Conservation (phyloP, 1,140 invertebrate genomes). For the Heliconius nattereri region DNA sequence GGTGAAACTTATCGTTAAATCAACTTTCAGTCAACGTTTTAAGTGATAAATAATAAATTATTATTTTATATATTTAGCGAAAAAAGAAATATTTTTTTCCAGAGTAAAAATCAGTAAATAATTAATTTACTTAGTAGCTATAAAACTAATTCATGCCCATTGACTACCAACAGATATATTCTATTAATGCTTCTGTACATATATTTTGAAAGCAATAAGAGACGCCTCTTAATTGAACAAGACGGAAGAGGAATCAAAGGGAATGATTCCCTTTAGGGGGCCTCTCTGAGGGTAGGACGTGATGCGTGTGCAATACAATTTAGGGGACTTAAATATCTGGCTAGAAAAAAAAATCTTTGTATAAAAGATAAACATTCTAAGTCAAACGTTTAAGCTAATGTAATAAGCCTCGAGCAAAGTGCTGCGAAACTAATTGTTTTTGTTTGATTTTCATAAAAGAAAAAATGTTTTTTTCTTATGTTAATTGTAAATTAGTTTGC, state of each 20-base stretch:
- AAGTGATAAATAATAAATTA: too few species aligned
- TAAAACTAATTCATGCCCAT: conserved; percentile 2
- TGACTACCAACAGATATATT: conserved; percentile 17
- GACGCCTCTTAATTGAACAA: conserved; percentile 78
- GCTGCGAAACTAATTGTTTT: conserved; percentile 1
- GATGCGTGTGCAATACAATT: conserved; percentile 74
- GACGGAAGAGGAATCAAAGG: conserved; percentile 79
- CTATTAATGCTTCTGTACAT: conserved; percentile 17
- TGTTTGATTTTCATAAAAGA: background rate
- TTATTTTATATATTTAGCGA: background rate
- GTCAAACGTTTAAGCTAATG: conserved; percentile 11
- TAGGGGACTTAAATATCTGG: conserved; percentile 54
- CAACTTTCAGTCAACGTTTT: too few species aligned
- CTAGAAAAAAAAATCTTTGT: conserved; percentile 32
- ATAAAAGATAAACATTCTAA: conserved; percentile 28
- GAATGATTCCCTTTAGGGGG: conserved; percentile 76
- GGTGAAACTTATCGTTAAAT: too few species aligned
- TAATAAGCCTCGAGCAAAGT: conserved; percentile 14
- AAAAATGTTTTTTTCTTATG: background rate
- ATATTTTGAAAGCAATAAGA: conserved; percentile 51
- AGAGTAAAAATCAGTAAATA: too few species aligned
- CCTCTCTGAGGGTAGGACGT: conserved; percentile 58
- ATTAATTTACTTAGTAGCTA: background rate
- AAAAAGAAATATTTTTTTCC: background rate
- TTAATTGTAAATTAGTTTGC: background rate